Base-by-base conservation (phyloP, 2,888 invertebrate species). In the Sipha maydis region DNA sequence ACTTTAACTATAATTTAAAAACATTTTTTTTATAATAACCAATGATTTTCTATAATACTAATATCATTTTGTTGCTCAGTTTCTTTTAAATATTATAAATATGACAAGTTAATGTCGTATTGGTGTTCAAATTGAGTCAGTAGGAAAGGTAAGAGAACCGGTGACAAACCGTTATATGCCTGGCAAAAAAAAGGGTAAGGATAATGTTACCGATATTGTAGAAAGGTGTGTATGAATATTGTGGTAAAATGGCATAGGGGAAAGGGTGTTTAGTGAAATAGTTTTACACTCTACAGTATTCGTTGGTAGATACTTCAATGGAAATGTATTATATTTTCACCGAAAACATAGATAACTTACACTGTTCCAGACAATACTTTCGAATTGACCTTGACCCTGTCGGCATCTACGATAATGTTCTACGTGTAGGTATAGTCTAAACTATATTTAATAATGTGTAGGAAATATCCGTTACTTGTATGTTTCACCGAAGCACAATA, bases 381-480 rank as follows among this genome's bases (percentile, higher is more conserved):
- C 34, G 19, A 83, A 73, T 73, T 73, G 34, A n/a, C 73, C 73
- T 54, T 73, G 83, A 83, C 83, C 83, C 48, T n/a, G 34, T 54
- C 21, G 8, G 41, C 21, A 48, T 71, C 79, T 4, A 21, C 28
- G 28, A 7, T 21, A 61, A 61, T 61, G 25, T 5, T 69, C 8
- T 9, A 67, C 69, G 28, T 48, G 48, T 82, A 38, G 61, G n/a
- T 9, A 69, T 61, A 25, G 21, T 82, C 69, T 69, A 48, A 69
- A 82, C 31, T 69, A 48, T 82, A 69, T 82, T 82, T 69, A 82
- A 69, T 82, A 48, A 19, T 71, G 21, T 48, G 28, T 69, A 38
- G 38, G 38, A 38, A 82, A 82, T n/a, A 69, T 71, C 69, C 69
- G 82, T 82, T 7, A 5, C 3, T 7, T 41, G 3, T 82, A 69